Evolutionary conservation across 2,797 vertebrate genomes (phyloP).

Genomic region (Streptopelia turtur): DNA sequence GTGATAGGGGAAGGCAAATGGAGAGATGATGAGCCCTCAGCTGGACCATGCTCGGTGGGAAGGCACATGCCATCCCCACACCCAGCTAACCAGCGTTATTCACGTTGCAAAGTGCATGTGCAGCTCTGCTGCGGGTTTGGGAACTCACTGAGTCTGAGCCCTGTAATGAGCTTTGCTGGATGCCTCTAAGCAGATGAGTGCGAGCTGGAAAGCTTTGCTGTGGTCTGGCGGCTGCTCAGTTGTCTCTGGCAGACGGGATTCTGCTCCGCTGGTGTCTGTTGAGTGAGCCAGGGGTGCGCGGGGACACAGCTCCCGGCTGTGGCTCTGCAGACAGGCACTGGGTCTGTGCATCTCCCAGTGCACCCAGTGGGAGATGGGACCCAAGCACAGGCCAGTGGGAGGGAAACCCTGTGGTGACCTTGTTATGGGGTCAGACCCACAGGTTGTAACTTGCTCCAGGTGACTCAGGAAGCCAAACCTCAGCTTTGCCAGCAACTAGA

Average conservation of each 20-base stretch:
- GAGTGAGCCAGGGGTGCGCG: accelerated
- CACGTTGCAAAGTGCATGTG: accelerated
- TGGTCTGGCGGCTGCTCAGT: neutral
- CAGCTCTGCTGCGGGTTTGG: neutral
- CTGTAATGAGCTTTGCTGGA: neutral
- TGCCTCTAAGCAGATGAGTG: neutral
- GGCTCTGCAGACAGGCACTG: neutral
- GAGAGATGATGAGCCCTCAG: neutral
- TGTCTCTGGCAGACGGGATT: neutral
- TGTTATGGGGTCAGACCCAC: neutral
- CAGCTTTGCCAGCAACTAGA: accelerated
- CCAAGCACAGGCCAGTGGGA: too few species aligned
- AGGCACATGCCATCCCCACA: accelerated
- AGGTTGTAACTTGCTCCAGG: accelerated
- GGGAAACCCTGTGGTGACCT: accelerated
- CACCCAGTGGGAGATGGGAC: neutral
- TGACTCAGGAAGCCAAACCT: neutral
- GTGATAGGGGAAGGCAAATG: accelerated
- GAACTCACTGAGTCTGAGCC: neutral
- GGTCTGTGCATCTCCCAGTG: neutral
- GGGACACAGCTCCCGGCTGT: neutral
- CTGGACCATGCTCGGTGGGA: neutral
- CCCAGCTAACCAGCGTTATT: neutral
- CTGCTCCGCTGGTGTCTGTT: neutral
- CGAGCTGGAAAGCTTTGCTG: neutral